Conservation (phyloP, 2,113 vertebrate species). For the Serinus canaria region DNA sequence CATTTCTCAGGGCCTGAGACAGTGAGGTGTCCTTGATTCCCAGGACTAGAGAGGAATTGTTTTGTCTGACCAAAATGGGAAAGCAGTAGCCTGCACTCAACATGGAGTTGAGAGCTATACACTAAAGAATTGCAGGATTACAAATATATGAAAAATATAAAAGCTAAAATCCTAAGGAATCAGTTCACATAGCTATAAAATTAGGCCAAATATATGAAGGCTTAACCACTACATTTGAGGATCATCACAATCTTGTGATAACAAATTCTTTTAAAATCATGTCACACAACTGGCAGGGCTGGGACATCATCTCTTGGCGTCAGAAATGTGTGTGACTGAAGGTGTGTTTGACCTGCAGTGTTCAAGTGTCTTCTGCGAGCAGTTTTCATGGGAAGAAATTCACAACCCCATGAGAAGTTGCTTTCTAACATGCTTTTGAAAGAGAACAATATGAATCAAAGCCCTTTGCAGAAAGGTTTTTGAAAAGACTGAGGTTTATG, state of each 20-base stretch:
- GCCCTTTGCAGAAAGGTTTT: not conserved
- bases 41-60: not conserved
- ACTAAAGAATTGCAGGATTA: not conserved
- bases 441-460: not conserved
- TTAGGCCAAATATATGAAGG: not conserved
- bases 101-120: not conserved
- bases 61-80: not conserved
- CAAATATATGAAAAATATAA: not conserved
- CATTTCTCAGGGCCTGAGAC: not conserved
- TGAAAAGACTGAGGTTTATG: not conserved
- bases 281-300: not conserved
- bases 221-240: not conserved
- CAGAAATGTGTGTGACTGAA: not conserved
- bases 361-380: not conserved
- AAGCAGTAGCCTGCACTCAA: not conserved
- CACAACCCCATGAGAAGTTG: not conserved
- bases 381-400: not conserved
- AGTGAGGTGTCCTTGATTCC: not conserved
- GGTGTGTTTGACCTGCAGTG: not conserved
- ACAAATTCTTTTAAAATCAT: not conserved
- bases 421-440: not conserved
- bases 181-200: not conserved
- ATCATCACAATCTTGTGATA: not conserved
- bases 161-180: not conserved
- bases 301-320: not conserved